These are phyloP conservation scores for Nomia melanderi DNA, from an alignment of 1,140 invertebrate species.

Conservation along the genomic window DNA sequence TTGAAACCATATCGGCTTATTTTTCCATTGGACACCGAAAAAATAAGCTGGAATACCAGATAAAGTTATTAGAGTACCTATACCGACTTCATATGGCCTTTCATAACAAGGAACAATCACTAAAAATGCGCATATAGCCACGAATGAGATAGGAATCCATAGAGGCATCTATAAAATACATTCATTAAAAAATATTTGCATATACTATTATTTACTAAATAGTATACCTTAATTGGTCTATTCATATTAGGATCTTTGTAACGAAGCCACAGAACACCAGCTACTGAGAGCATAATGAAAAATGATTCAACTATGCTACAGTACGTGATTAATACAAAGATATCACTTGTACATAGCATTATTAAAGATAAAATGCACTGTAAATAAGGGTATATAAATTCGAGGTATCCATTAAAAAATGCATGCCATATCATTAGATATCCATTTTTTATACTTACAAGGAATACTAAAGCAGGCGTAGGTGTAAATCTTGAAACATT, in stretches of 20 bases:
- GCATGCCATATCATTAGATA: background rate
- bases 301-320: constrained; percentile 95
- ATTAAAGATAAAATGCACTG: constrained; percentile 91
- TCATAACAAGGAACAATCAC: constrained; percentile 91
- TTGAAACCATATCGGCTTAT: constrained; percentile 84
- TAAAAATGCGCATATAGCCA: constrained; percentile 91
- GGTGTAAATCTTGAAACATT: constrained; percentile 93
- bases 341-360: constrained; percentile 91
- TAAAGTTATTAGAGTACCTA: constrained; percentile 91
- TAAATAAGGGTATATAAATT: constrained; percentile 70
- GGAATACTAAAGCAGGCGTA: constrained; percentile 93
- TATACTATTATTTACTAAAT: constrained; percentile 1
- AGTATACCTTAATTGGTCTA: constrained; percentile 86
- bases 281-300: constrained; percentile 95
- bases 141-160: constrained; percentile 91
- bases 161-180: constrained; percentile 82
- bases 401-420: constrained; percentile 1
- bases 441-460: constrained; percentile 84
- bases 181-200: background rate
- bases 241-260: constrained; percentile 86
- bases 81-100: constrained; percentile 89
- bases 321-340: constrained; percentile 96
- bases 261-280: constrained; percentile 93
- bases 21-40: constrained; percentile 92
- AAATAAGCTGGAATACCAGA: constrained; percentile 96